Base-by-base conservation (phyloP, 1,140 invertebrate species). In the Drosophila busckii region DNA sequence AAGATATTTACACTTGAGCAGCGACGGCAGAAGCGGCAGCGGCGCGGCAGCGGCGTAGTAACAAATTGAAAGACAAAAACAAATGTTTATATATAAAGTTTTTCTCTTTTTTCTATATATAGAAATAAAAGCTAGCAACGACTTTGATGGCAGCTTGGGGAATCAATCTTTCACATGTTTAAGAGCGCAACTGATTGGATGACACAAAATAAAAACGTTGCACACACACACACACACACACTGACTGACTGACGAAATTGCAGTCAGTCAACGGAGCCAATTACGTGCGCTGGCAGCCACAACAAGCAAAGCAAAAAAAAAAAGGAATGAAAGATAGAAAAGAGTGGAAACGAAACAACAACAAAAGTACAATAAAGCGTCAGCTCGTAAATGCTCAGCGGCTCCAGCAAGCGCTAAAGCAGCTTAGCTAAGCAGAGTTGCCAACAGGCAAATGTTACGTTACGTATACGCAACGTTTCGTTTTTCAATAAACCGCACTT, bases 361-460 rank as follows among this genome's bases (percentile, higher is more conserved):
- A 59, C 70, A 73, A 75, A 75, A 75, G 70, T 59, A 75, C 70
- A 75, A 75, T 75, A 75, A 75, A 75, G 70, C 41, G 60, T 38
- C 53, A 49, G 59, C 70, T 75, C 70, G 70, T 75, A 75, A 75
- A 75, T 45, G 63, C 22, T 26, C 12, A 44, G 16, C n/a, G 10
- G n/a, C n/a, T n/a, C n/a, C 13, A n/a, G n/a, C 7, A 9, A 34
- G 29, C 16, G 5, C 13, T 29, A 59, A 60, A 65, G 55, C 48
- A 61, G 63, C 63, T 62, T 62, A 66, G 63, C 63, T 62, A 66
- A 62, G 63, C 63, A 66, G 28, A 46, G 58, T 46, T 42, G 20
- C 26, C 46, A 42, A 19, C 16, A 20, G n/a, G 50, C 41, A 58
- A 62, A 38, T 16, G 23, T 34, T 22, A 32, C 31, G 60, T 65